Evolutionary conservation across 2,888 invertebrate species (phyloP).

Genomic region (Noctua janthina): DNA sequence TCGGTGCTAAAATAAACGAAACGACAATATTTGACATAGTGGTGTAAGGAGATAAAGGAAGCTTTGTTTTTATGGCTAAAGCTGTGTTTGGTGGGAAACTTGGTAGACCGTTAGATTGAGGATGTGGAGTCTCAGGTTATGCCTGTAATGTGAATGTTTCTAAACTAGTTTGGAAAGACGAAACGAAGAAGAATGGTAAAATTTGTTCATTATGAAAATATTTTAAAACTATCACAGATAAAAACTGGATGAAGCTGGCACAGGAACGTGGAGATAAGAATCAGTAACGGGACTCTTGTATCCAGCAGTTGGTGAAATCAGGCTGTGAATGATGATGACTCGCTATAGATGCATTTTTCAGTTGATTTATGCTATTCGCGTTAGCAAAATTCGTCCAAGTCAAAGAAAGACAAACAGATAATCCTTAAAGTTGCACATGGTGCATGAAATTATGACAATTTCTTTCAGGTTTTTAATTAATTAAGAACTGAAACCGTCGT

Average conservation of each 20-base stretch:
- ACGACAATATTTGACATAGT: slow-evolving; percentile 80
- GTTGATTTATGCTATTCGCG: not conserved
- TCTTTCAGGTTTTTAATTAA: not conserved
- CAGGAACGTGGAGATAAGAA: not conserved
- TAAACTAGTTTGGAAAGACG: not conserved
- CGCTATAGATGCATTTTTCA: not conserved
- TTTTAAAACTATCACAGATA: accelerated
- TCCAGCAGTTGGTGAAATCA: not conserved
- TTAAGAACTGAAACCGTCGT: not conserved
- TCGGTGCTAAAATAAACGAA: slow-evolving; percentile 85
- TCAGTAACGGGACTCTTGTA: not conserved
- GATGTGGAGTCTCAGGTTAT: slow-evolving; percentile 39
- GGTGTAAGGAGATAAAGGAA: slow-evolving; percentile 82
- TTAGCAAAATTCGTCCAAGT: not conserved
- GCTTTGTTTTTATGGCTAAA: slow-evolving; percentile 80
- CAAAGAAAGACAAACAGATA: not conserved
- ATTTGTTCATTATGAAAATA: not conserved
- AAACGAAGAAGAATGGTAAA: not conserved
- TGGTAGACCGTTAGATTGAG: slow-evolving; percentile 60
- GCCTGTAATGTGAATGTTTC: not conserved
- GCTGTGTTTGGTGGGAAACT: slow-evolving; percentile 73
- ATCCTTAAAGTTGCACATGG: not conserved
- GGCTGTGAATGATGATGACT: not conserved
- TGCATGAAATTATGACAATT: not conserved
- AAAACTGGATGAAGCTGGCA: not conserved